A percentile compares a stretch with the other conserved stretches of the same genome.
These are phyloP conservation scores for Myotis davidii DNA, from an alignment of 2,113 vertebrate species.

Conservation along the genomic window DNA sequence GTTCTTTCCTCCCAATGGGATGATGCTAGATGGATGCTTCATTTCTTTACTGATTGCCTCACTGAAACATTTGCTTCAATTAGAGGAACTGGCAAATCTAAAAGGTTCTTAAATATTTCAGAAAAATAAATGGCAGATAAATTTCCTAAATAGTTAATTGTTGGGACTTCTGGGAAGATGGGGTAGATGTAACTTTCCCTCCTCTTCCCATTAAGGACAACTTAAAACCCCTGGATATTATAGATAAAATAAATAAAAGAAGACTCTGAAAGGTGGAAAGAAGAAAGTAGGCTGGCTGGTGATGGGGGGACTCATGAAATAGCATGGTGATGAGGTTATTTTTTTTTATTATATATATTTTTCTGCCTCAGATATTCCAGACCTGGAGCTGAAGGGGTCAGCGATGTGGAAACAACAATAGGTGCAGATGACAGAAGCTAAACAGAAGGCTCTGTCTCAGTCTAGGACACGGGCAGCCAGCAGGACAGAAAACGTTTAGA, in stretches of 20 bases:
- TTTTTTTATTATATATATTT: background rate
- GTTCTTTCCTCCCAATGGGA: background rate
- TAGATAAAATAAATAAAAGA: background rate
- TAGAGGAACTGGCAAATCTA: slow-evolving; percentile 55
- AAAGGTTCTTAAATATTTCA: slow-evolving; percentile 73
- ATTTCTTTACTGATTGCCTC: background rate
- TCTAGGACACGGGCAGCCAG: background rate
- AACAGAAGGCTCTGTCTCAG: background rate
- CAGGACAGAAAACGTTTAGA: background rate
- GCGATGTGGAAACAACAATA: background rate
- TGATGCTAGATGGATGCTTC: background rate
- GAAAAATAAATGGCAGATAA: slow-evolving; percentile 63
- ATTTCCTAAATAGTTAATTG: slow-evolving; percentile 41
- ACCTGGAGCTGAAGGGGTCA: background rate
- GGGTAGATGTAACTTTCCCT: background rate
- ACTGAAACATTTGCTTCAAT: slow-evolving; percentile 49
- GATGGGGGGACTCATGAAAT: background rate
- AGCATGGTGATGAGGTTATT: background rate
- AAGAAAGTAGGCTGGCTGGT: background rate
- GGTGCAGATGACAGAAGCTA: background rate
- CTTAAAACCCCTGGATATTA: background rate
- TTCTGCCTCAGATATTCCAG: background rate
- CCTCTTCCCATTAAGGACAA: background rate
- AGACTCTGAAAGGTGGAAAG: background rate
- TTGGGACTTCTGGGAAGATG: slow-evolving; percentile 43